A percentile compares a stretch with the other conserved stretches of the same genome.
Evolutionary conservation across 2,888 invertebrate species (phyloP).

Genomic region (Omphaloscelis lunosa): DNA sequence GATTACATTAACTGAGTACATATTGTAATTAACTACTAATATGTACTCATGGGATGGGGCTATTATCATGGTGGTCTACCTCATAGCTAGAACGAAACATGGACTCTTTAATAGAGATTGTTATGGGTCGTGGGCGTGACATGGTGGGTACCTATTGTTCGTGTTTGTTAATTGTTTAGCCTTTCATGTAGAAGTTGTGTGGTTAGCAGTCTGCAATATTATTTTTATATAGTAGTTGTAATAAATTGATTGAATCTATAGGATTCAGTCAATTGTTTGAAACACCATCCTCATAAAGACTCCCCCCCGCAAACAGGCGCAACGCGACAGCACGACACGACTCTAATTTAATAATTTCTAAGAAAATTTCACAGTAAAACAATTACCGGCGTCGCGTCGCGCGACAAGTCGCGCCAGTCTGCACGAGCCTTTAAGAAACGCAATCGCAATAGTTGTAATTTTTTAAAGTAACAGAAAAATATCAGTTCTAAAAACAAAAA

Average conservation of each 20-base stretch:
- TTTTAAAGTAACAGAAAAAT: not conserved
- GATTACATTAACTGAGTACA: slow-evolving; percentile 56
- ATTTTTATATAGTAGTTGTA: not conserved
- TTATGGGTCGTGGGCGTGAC: slow-evolving; percentile 2
- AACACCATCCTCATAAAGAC: not conserved
- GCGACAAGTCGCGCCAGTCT: too few species aligned
- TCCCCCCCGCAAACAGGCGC: too few species aligned
- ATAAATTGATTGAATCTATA: not conserved
- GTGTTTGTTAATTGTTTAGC: not conserved
- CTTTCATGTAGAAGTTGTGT: not conserved
- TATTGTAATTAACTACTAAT: slow-evolving; percentile 63
- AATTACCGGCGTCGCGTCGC: too few species aligned
- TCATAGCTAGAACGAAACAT: slow-evolving; percentile 34
- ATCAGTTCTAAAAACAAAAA: too few species aligned
- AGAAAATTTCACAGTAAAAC: too few species aligned
- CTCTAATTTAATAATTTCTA: too few species aligned
- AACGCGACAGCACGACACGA: too few species aligned
- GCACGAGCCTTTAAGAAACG: not conserved
- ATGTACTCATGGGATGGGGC: slow-evolving; percentile 29
- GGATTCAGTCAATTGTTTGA: not conserved
- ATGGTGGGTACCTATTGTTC: slow-evolving; percentile 5
- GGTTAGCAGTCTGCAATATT: not conserved
- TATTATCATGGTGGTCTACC: slow-evolving; percentile 57
- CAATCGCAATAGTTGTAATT: not conserved
- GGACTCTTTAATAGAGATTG: slow-evolving; percentile 44